Conservation (phyloP, 2,888 invertebrate genomes). For the Ochropleura plecta region DNA sequence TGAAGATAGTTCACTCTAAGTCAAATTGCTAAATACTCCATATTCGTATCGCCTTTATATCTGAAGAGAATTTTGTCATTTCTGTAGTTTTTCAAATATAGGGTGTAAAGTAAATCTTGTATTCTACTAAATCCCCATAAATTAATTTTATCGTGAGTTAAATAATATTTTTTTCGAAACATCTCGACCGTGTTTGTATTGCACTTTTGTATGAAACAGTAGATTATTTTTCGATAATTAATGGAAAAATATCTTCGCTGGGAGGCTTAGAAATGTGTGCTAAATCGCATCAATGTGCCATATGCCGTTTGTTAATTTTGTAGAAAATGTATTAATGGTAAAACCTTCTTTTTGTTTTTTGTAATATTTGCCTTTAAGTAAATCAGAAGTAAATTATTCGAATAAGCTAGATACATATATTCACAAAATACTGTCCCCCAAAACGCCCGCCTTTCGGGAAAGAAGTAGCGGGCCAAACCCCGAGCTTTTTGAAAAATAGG, state of each 20-base stretch:
- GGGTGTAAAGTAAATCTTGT: background rate
- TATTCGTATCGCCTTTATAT: background rate
- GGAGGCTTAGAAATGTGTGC: background rate
- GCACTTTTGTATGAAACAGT: background rate
- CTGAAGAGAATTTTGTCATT: background rate
- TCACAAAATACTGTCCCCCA: background rate
- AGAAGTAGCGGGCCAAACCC: background rate
- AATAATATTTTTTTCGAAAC: background rate
- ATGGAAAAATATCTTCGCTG: background rate
- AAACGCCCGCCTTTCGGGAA: background rate
- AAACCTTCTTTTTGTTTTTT: background rate
- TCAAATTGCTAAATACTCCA: background rate
- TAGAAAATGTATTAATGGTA: background rate
- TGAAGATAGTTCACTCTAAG: conserved; percentile 58
- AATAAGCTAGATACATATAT: too few relatives aligned
- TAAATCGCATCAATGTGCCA: background rate
- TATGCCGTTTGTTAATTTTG: background rate
- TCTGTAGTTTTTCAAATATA: background rate
- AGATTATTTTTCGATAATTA: background rate
- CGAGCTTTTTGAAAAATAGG: background rate
- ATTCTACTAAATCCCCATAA: background rate
- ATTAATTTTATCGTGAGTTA: background rate
- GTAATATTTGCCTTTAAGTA: background rate
- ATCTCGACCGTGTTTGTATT: background rate
- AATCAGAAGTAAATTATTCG: too few relatives aligned